These are phyloP conservation scores for Hypomesus transpacificus DNA, from an alignment of 2,113 vertebrate species.

Conservation along the genomic window DNA sequence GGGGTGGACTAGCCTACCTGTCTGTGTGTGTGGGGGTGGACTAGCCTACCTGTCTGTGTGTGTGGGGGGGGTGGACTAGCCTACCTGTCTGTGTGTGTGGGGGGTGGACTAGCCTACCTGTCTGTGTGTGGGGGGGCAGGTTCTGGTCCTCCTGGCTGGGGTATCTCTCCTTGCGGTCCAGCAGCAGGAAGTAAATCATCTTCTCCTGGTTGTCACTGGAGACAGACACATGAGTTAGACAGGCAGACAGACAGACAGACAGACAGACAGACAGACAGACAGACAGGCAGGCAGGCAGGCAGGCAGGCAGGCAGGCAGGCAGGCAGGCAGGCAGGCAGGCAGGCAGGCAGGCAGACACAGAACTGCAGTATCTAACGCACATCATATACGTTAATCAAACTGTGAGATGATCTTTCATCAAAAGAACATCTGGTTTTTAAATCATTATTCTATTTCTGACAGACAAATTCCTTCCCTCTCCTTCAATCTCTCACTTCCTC, in stretches of 20 bases:
- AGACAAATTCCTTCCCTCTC: background rate
- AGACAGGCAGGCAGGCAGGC: too few relatives aligned
- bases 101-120: background rate
- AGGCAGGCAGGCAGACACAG: too few relatives aligned
- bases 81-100: background rate
- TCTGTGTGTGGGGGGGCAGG: slow-evolving; percentile 53
- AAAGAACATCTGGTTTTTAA: too few relatives aligned
- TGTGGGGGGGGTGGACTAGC: background rate
- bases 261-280: too few relatives aligned
- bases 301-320: slow-evolving; percentile 5
- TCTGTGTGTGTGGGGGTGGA: background rate
- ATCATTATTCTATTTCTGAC: background rate
- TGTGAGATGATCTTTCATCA: slow-evolving; percentile 26
- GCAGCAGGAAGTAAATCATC: slow-evolving; percentile 98
- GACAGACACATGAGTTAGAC: slow-evolving; percentile 5
- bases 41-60: background rate
- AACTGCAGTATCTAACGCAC: background rate
- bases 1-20: background rate
- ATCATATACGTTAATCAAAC: background rate
- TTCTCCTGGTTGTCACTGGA: slow-evolving; percentile 96
- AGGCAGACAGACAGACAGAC: too few relatives aligned
- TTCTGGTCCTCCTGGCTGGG: slow-evolving; percentile 98
- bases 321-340: too few relatives aligned
- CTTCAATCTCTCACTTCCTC: background rate
- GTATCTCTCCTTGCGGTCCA: slow-evolving; percentile 96